Base-by-base conservation (phyloP, 2,888 invertebrate genomes). In the Tenthredo notha region DNA sequence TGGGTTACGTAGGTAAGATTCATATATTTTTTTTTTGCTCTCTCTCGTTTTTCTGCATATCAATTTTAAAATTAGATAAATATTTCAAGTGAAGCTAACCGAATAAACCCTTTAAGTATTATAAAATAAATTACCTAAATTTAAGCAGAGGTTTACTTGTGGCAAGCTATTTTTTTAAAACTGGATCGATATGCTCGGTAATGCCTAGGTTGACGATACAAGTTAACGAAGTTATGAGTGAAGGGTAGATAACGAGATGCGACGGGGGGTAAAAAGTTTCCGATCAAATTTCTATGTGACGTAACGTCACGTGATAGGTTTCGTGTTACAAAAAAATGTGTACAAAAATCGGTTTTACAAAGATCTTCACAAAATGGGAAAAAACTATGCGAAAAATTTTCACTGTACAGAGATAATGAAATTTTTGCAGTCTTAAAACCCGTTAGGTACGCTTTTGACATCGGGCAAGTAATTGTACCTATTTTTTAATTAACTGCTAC, bases 201-300 rank as follows among this genome's bases (percentile, higher is more conserved):
- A 37, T 37, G 10, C 12, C 10, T 40, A 21, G 5, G 21, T 61
- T 25, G 61, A 61, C 21, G 12, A 61, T 61, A 72, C 40, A 72
- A 72, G 37, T 40, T 72, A 72, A 72, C 70, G n/a, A 61, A 61
- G 25, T 61, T 61, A 7, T 54, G 61, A 61, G 61, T 25, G 61
- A 61, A 61, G 25, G 61, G 12, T 61, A 25, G 25, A 61, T 61
- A 61, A 61, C 12, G 61, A 61, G 25, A 25, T 10, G 61, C 61
- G 12, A 61, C 10, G 25, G 25, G 61, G 61, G 25, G 9, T 2
- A 25, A 10, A 10, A 61, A 61, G 21, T 61, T 61, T 21, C 10
- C 25, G 61, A 25, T 61, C 61, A 61, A 25, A 25, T 25, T 61
- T 61, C 61, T 2, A 61, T 4, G 25, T 25, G 61, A 25, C 25